Evolutionary conservation across 2,888 invertebrate genomes (phyloP), one percentile per base, ranked within the genome.

Genomic region (Diarsia dahlii): DNA sequence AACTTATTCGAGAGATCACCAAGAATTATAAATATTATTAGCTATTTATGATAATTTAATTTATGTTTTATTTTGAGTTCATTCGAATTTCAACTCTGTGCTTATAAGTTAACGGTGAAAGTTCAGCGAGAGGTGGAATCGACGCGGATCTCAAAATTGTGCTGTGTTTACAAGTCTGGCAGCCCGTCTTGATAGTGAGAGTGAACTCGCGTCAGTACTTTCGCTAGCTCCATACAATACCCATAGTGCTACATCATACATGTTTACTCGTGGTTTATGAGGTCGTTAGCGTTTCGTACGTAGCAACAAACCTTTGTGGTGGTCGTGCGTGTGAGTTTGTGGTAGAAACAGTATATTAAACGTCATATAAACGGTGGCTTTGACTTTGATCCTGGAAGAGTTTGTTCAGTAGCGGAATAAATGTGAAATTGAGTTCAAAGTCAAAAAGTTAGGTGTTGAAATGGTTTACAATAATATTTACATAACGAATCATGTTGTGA

Each of bases 171-270:
- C 87, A 84, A 79, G 82, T 84, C 77, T 80, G 60, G 50, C 86
- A 78, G 80, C 89, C 88, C 76, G 80, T 85, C 75, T 83, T 60
- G 89, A 90, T 77, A 89, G 90, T 89, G 89, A 90, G 90, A 90
- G 90, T 89, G 74, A 80, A 62, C 76, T 74, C 71, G 78, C 70
- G 79, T 58, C 74, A 71, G 78, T 87, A 84, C 89, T 89, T 85
- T 87, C 84, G 86, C 85, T 80, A 60, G 73, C 78, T 81, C 82
- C 65, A 69, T 70, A 85, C 81, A 81, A 78, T 79, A 58, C 70
- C 71, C 69, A 76, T 76, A 76, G 77, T 66, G 54, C 39, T 71
- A 74, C 46, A 72, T 69, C 65, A 73, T 70, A 83, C 65, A 65
- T 74, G 54, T 71, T 74, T 71, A 58, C 69, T 62, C 34, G 71